Conservation (phyloP, 2,797 vertebrate genomes). For the Arremon aurantiirostris region DNA sequence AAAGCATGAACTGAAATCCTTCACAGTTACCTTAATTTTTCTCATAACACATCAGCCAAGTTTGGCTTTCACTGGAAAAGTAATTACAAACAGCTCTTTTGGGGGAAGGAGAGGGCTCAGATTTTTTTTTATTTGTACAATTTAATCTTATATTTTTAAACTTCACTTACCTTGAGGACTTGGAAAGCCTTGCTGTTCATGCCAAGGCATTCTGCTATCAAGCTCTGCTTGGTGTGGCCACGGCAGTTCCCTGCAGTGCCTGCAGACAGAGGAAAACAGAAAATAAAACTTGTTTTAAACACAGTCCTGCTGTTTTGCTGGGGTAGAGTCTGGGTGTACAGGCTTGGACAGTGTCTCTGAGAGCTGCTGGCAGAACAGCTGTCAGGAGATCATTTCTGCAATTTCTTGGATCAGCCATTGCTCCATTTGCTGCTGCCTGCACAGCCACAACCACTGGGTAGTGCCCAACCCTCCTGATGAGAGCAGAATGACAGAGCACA, state of each 20-base stretch:
- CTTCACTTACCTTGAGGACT: background rate
- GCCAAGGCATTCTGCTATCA: background rate
- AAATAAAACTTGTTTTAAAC: background rate
- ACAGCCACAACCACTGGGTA: background rate
- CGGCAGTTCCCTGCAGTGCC: background rate
- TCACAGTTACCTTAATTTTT: background rate
- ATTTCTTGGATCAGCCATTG: background rate
- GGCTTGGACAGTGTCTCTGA: background rate
- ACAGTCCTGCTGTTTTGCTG: rapidly evolving
- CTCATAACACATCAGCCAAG: background rate
- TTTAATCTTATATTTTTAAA: background rate
- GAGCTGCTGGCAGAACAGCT: background rate
- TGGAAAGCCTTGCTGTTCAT: background rate
- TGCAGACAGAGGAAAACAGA: background rate
- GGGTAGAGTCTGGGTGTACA: background rate
- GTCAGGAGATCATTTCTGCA: background rate
- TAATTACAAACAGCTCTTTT: background rate
- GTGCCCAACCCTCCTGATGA: background rate
- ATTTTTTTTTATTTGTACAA: background rate
- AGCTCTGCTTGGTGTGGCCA: background rate
- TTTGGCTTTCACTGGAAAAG: background rate
- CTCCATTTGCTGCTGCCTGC: background rate
- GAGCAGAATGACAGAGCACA: background rate
- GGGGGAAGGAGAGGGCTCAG: rapidly evolving
- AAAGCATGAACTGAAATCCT: background rate